Evolutionary conservation across 2,113 vertebrate species (phyloP), one percentile per base, ranked within the genome.

Genomic region (Oplegnathus fasciatus): DNA sequence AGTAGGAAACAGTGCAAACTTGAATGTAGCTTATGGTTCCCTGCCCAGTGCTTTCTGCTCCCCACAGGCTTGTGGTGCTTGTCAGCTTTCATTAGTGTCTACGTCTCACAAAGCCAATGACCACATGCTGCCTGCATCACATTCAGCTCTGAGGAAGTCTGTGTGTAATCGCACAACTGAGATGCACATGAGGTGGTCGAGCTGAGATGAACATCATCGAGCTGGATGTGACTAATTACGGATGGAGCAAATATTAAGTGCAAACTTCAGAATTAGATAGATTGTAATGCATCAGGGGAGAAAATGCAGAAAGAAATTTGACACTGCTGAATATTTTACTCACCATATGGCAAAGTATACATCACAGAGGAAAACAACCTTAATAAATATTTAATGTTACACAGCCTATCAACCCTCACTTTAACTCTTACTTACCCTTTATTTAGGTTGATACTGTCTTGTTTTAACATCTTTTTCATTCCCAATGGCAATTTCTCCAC

Each of bases 71-170:
- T 80, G 84, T 70, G 84, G 82, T 76, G 85, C 91, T 83, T 91
- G 91, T 94, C 94, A 75, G 91, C 82, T 93, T 81, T 77, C 87
- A 94, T 93, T 90, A 86, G 78, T 54, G 87, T 90, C 75, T 46
- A 54, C 48, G n/a, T 77, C 84, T 91, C 80, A 62, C 83, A 65
- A 74, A 83, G 76, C 80, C 85, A 73, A 88, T 78, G 71, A 86
- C 93, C 91, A 86, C 87, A 86, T 44, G 84, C 74, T 80, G 91
- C 84, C 88, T 81, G 82, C 88, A 62, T 89, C 78, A 13, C 74
- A 73, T 65, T 82, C 69, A 24, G 85, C 88, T 64, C 77, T 7
- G 44, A 81, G 79, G 81, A 87, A 86, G 71, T 10, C 44, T 17
- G 54, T 28, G 52, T 81, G 71, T 42, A 46, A 75, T 81, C 70